Evolutionary conservation across 92 coral and sea anemone genomes (phyloP).

Genomic region (Porites divaricata): DNA sequence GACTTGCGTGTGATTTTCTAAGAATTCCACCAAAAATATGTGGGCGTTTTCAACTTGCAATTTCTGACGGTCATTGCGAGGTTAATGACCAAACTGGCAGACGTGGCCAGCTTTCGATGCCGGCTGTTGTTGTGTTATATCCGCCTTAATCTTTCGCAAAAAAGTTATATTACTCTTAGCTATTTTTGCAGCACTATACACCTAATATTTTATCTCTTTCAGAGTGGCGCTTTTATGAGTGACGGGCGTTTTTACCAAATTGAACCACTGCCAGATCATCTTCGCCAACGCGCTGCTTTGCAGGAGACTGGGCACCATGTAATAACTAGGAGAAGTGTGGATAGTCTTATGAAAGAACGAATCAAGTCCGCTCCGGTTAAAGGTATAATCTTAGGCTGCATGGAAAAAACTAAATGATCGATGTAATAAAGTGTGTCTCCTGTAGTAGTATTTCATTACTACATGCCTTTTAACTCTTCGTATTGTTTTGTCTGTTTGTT

Average conservation of each 20-base stretch:
- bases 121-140: too few relatives aligned
- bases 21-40: too few relatives aligned
- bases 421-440: background rate
- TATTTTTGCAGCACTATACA: background rate
- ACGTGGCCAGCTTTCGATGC: too few relatives aligned
- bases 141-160: too few relatives aligned
- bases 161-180: background rate
- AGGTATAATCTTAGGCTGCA: conserved; percentile 32
- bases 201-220: background rate
- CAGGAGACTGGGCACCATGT: conserved; percentile 59
- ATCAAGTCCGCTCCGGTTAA: conserved; percentile 33
- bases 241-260: conserved; percentile 63
- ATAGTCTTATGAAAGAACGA: background rate
- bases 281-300: conserved; percentile 33
- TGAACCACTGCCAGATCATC: conserved; percentile 72
- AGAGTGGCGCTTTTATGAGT: conserved; percentile 74
- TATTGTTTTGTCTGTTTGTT: background rate
- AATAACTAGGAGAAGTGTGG: conserved; percentile 68
- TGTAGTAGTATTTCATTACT: background rate
- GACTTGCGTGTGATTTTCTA: too few relatives aligned
- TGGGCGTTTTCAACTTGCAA: too few relatives aligned
- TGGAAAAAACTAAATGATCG: background rate
- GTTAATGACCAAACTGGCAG: too few relatives aligned
- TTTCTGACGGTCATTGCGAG: too few relatives aligned
- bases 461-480: too few relatives aligned